phyloP scores from a whole-genome alignment of 1,140 invertebrate genomes.

The Apis florea region DNA sequence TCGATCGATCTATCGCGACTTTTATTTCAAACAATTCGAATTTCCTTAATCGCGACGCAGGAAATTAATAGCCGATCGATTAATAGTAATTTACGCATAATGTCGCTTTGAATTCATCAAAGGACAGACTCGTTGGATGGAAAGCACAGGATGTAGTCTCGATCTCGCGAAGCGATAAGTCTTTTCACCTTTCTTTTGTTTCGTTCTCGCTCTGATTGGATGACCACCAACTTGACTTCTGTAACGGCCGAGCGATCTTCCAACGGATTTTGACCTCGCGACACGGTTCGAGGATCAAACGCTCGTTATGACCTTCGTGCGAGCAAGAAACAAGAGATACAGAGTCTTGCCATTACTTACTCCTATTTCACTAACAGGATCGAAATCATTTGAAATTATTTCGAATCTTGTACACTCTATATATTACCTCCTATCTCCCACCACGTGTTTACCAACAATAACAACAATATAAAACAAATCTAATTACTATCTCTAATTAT shows the following conservation, averaged over 20 bases:
- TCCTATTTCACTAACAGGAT: too few relatives aligned
- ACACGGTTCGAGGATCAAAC: slow-evolving; percentile 66
- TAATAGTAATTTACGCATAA: slow-evolving; percentile 70
- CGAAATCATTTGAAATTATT: too few relatives aligned
- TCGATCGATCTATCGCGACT: background rate
- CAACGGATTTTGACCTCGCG: slow-evolving; percentile 50
- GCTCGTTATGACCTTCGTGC: slow-evolving; percentile 57
- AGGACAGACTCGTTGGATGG: slow-evolving; percentile 38
- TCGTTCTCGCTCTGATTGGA: slow-evolving; percentile 80
- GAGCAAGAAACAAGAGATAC: too few relatives aligned
- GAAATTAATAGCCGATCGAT: slow-evolving; percentile 54
- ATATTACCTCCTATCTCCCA: too few relatives aligned
- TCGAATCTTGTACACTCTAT: too few relatives aligned
- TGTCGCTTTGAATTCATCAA: slow-evolving; percentile 44
- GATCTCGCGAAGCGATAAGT: slow-evolving; percentile 78
- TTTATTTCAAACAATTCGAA: too few relatives aligned
- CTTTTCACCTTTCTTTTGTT: slow-evolving; percentile 81
- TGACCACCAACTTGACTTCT: slow-evolving; percentile 58
- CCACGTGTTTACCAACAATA: too few relatives aligned
- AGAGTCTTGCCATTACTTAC: too few relatives aligned
- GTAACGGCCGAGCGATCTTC: slow-evolving; percentile 61
- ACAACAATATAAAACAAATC: too few relatives aligned
- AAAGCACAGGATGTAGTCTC: slow-evolving; percentile 70
- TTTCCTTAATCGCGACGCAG: background rate
- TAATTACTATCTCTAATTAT: too few relatives aligned